Evolutionary conservation across 2,113 vertebrate species (phyloP).

Genomic region (Poeciliopsis turrubarensis): DNA sequence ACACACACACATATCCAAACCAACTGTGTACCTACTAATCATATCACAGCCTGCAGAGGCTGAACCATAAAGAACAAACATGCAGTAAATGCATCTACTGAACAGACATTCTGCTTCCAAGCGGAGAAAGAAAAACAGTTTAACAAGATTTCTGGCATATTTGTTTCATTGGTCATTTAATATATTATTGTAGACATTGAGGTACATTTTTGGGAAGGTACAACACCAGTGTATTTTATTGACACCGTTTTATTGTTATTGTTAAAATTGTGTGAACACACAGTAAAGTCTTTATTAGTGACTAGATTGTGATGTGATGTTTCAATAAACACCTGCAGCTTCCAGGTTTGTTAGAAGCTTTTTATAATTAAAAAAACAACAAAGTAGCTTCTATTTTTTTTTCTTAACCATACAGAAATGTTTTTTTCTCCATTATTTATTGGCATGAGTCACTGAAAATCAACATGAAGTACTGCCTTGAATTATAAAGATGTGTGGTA

Average conservation of each 20-base stretch:
- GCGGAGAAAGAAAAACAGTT: not conserved
- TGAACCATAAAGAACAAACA: constrained; percentile 18
- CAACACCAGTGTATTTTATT: not conserved
- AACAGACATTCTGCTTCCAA: constrained; percentile 15
- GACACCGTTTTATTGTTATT: not conserved
- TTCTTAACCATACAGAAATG: not conserved
- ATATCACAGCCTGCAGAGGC: constrained; percentile 25
- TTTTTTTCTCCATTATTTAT: not conserved
- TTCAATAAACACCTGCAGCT: not conserved
- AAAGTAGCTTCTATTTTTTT: not conserved
- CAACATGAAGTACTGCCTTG: not conserved
- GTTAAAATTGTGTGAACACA: not conserved
- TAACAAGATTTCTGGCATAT: not conserved
- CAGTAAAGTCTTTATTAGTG: not conserved
- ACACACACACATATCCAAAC: constrained; percentile 11
- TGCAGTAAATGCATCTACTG: constrained; percentile 18
- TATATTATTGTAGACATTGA: not conserved
- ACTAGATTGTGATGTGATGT: not conserved
- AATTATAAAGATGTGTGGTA: not conserved
- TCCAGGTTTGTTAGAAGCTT: not conserved
- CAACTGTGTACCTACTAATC: constrained; percentile 13
- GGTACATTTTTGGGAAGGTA: not conserved
- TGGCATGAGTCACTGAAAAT: not conserved
- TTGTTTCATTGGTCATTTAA: constrained; percentile 8
- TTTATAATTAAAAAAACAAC: not conserved